These are phyloP conservation scores for Lordiphosa clarofinis DNA, from an alignment of 1,140 invertebrate genomes.

Conservation along the genomic window DNA sequence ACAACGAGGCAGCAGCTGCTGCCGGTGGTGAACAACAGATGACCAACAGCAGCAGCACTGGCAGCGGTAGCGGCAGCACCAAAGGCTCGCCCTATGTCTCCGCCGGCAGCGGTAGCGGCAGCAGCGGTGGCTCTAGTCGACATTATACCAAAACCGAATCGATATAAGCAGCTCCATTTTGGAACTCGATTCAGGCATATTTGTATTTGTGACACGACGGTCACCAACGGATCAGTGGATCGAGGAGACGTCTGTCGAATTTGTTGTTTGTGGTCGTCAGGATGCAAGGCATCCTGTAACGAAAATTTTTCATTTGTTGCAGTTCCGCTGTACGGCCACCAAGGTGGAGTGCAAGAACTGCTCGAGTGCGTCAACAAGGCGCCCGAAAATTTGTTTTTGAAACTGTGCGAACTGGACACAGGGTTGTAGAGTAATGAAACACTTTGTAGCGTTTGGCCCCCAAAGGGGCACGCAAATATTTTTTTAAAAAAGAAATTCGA, in stretches of 20 bases:
- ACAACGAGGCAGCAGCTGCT: slow-evolving; percentile 62
- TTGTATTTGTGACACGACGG: slow-evolving; percentile 65
- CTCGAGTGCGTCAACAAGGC: slow-evolving; percentile 24
- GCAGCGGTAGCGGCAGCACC: slow-evolving; percentile 30
- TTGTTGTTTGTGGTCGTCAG: slow-evolving; percentile 68
- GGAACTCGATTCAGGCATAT: slow-evolving; percentile 26
- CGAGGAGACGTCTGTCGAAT: slow-evolving; percentile 48
- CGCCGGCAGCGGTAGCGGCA: slow-evolving; percentile 16
- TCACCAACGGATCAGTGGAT: background rate
- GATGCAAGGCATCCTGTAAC: slow-evolving; percentile 37
- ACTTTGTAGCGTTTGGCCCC: slow-evolving; percentile 18
- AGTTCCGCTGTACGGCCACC: slow-evolving; percentile 35
- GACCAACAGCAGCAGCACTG: slow-evolving; percentile 32
- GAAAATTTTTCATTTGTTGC: slow-evolving; percentile 69
- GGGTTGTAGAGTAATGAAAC: slow-evolving; percentile 39
- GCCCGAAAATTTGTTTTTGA: slow-evolving; percentile 59
- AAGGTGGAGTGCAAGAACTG: slow-evolving; percentile 31
- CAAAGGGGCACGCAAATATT: slow-evolving; percentile 5
- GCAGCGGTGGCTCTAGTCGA: slow-evolving; percentile 29
- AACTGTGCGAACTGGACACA: slow-evolving; percentile 38
- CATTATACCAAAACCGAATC: slow-evolving; percentile 75
- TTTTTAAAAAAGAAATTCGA: slow-evolving; percentile 37
- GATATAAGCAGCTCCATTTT: slow-evolving; percentile 50
- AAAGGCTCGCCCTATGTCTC: slow-evolving; percentile 43
- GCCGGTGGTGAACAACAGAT: slow-evolving; percentile 7